Base-by-base conservation (phyloP, 2,797 vertebrate genomes). In the Aselliscus stoliczkanus region DNA sequence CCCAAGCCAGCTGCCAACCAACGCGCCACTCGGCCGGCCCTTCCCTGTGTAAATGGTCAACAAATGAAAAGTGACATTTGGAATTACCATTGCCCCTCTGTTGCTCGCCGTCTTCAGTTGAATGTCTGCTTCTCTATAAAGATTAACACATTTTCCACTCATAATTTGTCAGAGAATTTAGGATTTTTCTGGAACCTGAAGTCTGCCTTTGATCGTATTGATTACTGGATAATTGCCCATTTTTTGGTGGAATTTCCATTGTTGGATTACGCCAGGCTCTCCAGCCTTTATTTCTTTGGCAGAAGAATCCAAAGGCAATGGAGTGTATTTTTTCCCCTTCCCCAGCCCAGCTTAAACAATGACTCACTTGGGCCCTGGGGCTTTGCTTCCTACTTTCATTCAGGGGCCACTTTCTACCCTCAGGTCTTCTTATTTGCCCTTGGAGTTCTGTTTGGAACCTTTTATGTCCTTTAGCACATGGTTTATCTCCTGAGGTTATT, bases 231-330 rank as follows among this genome's bases (percentile, higher is more conserved):
- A 91, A 93, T 91, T 95, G 94, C 96, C 96, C 95, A 81, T 81
- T 95, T 75, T 96, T 88, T 42, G 77, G 87, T 97, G 83, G 95
- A 96, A 94, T 97, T 95, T 97, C 94, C 96, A 96, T 92, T 96
- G 96, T 97, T 95, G 94, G 91, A 79, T 94, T 84, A 89, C 54
- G 1, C 93, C 93, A 88, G 83, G 17, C 86, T 95, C 89, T 86
- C 27, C 73, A 91, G 80, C 67, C 92, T 93, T 84, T 85, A 39
- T 88, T 96, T 94, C 81, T 97, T 96, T 97, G 96, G 96, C 97
- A 97, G 76, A 93, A 96, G 67, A 94, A 90, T 79, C 73, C 88
- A 96, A 77, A 96, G 54, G 47, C 88, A 64, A 14, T 31, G 60
- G 75, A 96, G 72, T 80, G 3, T 95, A 31, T 31, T 62, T 93